Base-by-base conservation (phyloP, 2,888 invertebrate species). In the Coenonympha arcania region DNA sequence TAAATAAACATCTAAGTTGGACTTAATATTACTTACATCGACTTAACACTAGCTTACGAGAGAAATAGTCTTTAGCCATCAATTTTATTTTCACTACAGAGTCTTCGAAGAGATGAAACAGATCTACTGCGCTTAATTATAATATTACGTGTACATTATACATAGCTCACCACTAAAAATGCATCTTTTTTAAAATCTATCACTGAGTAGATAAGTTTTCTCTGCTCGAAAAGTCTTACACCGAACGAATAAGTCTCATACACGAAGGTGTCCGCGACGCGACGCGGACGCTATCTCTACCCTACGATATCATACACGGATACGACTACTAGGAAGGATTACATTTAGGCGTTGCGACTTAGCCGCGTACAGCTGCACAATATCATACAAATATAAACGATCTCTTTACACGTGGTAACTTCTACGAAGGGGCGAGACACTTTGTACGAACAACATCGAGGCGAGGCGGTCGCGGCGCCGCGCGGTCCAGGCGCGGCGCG, bases 41-140 rank as follows among this genome's bases (percentile, higher is more conserved):
- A 69, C 79, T 82, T 83, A 84, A 48, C 52, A 66, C 73, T 63
- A 71, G 63, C 79, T 81, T 81, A 84, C 56, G 68, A 76, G 69
- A 79, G 53, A 76, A 79, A 73, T 83, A 85, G 82, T 85, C 84
- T 84, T 86, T 81, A 86, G 78, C 75, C 75, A 80, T 82, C 84
- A 80, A 82, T 80, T 79, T 78, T 74, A 82, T 80, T 79, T 78
- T 74, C 72, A 75, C 73, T 68, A 76, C 68, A 70, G 83, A 84
- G 66, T 85, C 85, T 86, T 85, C 85, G 85, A 86, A 83, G 73
- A 85, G 85, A 86, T 85, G 79, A 85, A 85, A 85, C 86, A 80
- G 80, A 84, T 85, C 85, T 81, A 84, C 82, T 73, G 65, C 70
- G 69, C 75, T 76, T 73, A 79, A 74, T 74, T 76, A 78, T 61